Evolutionary conservation across 1,140 invertebrate species (phyloP).

Genomic region (Macrobrachium nipponense): DNA sequence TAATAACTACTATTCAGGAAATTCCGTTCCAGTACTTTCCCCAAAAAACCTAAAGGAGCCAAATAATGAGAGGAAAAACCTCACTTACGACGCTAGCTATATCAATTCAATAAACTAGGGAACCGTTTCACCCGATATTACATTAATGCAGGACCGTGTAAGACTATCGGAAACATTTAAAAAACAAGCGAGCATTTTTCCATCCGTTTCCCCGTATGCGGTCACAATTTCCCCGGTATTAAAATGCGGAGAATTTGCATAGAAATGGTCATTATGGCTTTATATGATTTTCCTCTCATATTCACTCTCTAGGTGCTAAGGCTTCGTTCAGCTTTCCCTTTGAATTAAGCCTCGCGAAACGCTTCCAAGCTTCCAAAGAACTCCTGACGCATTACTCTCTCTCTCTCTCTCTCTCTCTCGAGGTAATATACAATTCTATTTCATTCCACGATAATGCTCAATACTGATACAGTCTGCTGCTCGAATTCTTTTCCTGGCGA

Average conservation of each 20-base stretch:
- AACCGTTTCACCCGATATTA: not conserved
- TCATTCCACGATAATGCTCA: too few species aligned
- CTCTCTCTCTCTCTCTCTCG: too few species aligned
- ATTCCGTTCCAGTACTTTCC: not conserved
- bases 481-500: too few species aligned
- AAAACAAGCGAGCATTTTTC: constrained; percentile 45
- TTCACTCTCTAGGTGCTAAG: constrained; percentile 49
- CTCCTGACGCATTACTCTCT: too few species aligned
- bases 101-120: too few species aligned
- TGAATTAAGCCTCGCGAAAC: too few species aligned
- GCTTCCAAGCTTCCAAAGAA: too few species aligned
- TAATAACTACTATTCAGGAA: not conserved
- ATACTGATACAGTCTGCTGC: too few species aligned
- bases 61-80: not conserved
- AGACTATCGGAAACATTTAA: not conserved
- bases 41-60: not conserved
- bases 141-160: not conserved
- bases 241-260: constrained; percentile 59
- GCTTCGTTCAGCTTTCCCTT: constrained; percentile 37
- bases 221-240: constrained; percentile 57
- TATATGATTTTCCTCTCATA: constrained; percentile 61
- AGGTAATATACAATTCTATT: too few species aligned
- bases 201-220: constrained; percentile 31
- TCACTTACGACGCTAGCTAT: not conserved
- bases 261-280: constrained; percentile 60